phyloP scores from a whole-genome alignment of 1,140 invertebrate species.

The Geopemphigus sp. region DNA sequence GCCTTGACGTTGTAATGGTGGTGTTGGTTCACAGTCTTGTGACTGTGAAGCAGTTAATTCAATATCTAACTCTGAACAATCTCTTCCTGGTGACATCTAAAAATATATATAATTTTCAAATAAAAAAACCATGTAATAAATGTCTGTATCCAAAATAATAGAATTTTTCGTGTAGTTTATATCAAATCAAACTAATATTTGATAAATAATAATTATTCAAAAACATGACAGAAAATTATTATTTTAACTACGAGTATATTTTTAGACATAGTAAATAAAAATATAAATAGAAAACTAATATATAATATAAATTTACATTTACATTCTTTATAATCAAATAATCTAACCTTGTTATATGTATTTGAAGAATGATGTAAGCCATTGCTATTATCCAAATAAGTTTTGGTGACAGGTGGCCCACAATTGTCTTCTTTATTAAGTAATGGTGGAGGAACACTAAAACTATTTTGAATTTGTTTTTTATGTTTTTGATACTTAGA shows the following conservation, averaged over 20 bases:
- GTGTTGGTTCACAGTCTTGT: constrained; percentile 90
- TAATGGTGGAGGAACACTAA: constrained; percentile 36
- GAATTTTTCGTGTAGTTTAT: too few species aligned
- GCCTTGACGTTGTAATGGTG: constrained; percentile 82
- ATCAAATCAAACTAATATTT: too few species aligned
- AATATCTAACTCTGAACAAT: constrained; percentile 75
- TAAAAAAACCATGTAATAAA: too few species aligned
- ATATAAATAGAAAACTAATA: too few species aligned
- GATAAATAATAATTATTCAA: too few species aligned
- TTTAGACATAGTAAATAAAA: too few species aligned
- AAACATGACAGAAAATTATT: too few species aligned
- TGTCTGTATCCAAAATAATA: too few species aligned
- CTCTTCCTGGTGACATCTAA: constrained; percentile 72
- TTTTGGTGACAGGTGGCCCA: constrained; percentile 68
- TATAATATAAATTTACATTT: too few species aligned
- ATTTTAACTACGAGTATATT: too few species aligned
- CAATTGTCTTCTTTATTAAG: constrained; percentile 38
- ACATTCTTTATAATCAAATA: background rate
- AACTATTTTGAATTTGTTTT: constrained; percentile 49
- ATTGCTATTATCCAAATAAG: constrained; percentile 94
- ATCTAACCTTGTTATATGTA: constrained; percentile 86
- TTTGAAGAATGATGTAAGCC: constrained; percentile 80
- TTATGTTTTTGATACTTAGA: constrained; percentile 47
- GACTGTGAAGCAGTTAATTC: constrained; percentile 83
- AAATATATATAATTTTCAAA: constrained; percentile 37